These are phyloP conservation scores for Hydrocynus forskahlii DNA, from an alignment of 2,797 vertebrate genomes.

Conservation along the genomic window DNA sequence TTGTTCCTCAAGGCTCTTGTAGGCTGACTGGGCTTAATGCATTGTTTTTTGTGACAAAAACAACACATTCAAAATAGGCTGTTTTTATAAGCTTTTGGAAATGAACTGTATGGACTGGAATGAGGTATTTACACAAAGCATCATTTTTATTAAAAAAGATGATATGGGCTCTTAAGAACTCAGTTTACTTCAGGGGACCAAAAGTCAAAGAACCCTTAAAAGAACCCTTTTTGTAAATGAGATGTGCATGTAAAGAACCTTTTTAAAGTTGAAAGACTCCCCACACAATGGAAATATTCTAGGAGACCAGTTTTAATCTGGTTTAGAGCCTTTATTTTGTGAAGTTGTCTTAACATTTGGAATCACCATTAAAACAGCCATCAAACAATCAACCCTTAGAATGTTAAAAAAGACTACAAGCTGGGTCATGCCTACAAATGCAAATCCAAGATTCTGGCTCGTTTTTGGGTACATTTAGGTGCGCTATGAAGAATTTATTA, in stretches of 20 bases:
- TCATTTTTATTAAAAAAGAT: too few relatives aligned
- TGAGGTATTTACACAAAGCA: too few relatives aligned
- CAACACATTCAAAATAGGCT: too few relatives aligned
- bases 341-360: neutral
- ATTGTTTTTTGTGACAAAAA: too few relatives aligned
- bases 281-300: neutral
- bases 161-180: neutral
- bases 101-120: too few relatives aligned
- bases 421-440: neutral
- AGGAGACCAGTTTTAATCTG: neutral
- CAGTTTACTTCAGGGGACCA: too few relatives aligned
- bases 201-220: neutral
- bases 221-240: neutral
- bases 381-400: neutral
- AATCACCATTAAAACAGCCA: neutral
- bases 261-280: neutral
- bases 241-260: neutral
- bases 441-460: neutral
- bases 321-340: neutral
- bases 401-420: neutral
- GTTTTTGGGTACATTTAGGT: constrained; percentile 16
- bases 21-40: too few relatives aligned
- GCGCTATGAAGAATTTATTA: constrained; percentile 41
- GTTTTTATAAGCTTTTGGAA: too few relatives aligned
- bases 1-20: too few relatives aligned